Evolutionary conservation across 2,888 invertebrate species (phyloP), one percentile per base, ranked within the genome.

Genomic region (Yponomeuta cagnagella): DNA sequence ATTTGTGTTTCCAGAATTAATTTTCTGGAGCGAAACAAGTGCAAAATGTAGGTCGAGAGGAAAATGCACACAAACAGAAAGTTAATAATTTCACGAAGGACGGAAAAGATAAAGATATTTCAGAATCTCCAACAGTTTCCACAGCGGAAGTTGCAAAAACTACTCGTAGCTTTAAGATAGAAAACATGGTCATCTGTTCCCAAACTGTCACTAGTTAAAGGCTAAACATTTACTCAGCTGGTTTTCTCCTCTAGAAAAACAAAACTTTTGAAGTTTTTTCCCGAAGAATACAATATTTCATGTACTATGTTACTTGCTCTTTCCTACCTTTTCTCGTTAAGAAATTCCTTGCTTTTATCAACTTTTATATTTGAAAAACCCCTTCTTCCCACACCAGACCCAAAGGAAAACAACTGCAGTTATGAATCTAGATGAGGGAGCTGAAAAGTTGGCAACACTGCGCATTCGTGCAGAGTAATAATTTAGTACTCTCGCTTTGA

Each of bases 381-480:
- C 15, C 52, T 15, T 12, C 15, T 58, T 58, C 1, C 15, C 4
- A 15, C 52, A 58, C 52, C 52, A 58, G 52, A 58, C 52, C 52
- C 52, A 15, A 58, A 58, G 52, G 52, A 15, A 58, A 12, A 58
- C 52, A 12, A 58, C 52, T 58, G 52, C 52, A 58, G 52, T 58
- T 58, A 15, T 58, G 73, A 77, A 78, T 77, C 77, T 78, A 58
- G 52, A 77, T 74, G 77, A 75, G 73, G 73, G 71, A 73, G 74
- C 33, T 65, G 65, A 10, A 65, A 65, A 65, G 65, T 65, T 65
- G 33, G 52, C 65, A 31, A 65, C 23, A 30, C 33, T n/a, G 30
- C 10, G 30, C 30, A 65, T 65, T 65, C 65, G 31, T 65, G 65
- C 65, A 4, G 33, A 65, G 65, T 65, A 33, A 65, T 31, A 65